Conservation (phyloP, 2,113 vertebrate species). For the Corythoichthys intestinalis region DNA sequence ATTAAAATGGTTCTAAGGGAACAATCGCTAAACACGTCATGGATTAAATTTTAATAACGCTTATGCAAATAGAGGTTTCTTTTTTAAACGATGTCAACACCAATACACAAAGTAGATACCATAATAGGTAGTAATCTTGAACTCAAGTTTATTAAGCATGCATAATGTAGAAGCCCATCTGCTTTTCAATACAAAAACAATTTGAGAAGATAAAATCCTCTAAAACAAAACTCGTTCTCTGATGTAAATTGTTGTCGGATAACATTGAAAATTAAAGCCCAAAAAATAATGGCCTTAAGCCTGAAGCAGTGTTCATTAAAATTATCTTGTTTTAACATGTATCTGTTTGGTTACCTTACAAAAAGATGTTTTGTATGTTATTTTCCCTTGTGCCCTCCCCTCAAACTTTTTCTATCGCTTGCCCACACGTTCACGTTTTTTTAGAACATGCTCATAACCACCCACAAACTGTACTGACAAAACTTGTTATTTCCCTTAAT, state of each 20-base stretch:
- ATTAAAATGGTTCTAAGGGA: not conserved
- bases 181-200: not conserved
- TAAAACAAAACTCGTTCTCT: too few species aligned
- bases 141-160: not conserved
- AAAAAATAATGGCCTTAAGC: not conserved
- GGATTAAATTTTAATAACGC: not conserved
- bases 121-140: not conserved
- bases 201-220: not conserved
- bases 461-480: not conserved
- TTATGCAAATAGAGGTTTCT: not conserved
- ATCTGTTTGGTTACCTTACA: not conserved
- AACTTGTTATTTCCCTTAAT: not conserved
- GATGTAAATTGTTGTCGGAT: too few species aligned
- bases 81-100: not conserved
- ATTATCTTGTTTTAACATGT: not conserved
- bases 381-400: not conserved
- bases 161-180: not conserved
- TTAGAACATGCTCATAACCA: not conserved
- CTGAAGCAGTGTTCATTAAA: not conserved
- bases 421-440: not conserved
- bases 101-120: not conserved
- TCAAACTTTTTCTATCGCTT: not conserved
- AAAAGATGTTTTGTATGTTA: not conserved
- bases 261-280: not conserved
- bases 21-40: not conserved